These are phyloP conservation scores for Hydrotaea cyrtoneurina DNA, from an alignment of 2,888 invertebrate species.

Conservation along the genomic window DNA sequence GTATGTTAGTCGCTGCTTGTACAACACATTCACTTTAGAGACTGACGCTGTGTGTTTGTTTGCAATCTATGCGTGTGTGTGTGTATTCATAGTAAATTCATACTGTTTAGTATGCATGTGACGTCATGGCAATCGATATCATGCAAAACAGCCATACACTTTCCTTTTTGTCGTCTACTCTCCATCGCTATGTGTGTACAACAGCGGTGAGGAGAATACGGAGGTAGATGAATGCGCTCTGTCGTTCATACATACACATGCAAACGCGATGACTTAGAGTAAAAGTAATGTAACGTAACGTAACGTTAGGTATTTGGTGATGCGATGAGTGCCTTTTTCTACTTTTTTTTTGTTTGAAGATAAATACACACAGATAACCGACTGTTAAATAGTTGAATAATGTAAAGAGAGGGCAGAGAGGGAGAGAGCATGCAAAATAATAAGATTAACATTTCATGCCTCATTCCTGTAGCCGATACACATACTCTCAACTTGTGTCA, in stretches of 20 bases:
- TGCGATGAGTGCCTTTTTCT: neutral
- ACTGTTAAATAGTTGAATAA: constrained; percentile 61
- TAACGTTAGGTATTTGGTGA: constrained; percentile 5
- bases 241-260: neutral
- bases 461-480: neutral
- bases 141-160: constrained; percentile 65
- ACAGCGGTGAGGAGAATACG: neutral
- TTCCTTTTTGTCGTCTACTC: constrained; percentile 31
- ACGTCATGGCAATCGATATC: constrained; percentile 70
- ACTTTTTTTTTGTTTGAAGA: constrained; percentile 43
- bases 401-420: constrained; percentile 35
- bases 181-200: neutral
- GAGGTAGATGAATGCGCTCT: neutral
- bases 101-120: constrained; percentile 59
- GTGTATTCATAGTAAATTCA: neutral
- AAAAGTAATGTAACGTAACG: constrained; percentile 14
- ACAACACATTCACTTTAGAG: constrained; percentile 1
- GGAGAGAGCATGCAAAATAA: constrained; percentile 35
- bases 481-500: neutral
- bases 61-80: neutral
- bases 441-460: constrained; percentile 47
- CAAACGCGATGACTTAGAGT: neutral
- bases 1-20: constrained; percentile 23
- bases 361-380: constrained; percentile 56
- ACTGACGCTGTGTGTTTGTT: neutral